Base-by-base conservation (phyloP, 2,113 vertebrate genomes). In the Coturnix japonica region DNA sequence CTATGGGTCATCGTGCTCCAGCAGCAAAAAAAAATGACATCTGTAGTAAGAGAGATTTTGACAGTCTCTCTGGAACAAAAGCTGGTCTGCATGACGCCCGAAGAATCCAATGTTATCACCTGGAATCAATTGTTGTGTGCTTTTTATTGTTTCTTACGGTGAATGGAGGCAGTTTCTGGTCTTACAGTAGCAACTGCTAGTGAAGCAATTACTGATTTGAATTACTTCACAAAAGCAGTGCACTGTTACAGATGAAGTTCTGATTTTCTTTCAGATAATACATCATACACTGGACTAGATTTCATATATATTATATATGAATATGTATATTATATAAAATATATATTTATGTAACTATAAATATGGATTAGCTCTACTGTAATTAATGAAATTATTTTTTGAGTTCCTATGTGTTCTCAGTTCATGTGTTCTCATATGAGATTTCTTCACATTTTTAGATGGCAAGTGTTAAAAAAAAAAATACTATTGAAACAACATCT, bases 191-290 rank as follows among this genome's bases (percentile, higher is more conserved):
- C 43, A 49, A 70, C 7, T 49, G 44, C 66, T 70, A 77, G 2
- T 91, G 51, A 64, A 90, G 41, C 49, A 30, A 60, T 41, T 71
- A 14, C 6, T 71, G 69, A 23, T 85, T 90, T 92, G 67, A 89
- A 75, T 51, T 84, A 28, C 15, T 60, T 23, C 26, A 75, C n/a
- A 13, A 47, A 78, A 85, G 49, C 16, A 85, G 56, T 46, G 30
- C 31, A 51, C 0, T 71, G 35, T 67, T 78, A 78, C 43, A 89
- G 54, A 25, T 17, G 51, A 53, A 53, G 31, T 84, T 83, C 73
- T 65, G 43, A 56, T 73, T 90, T 59, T 76, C 25, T n/a, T 47
- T 66, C 25, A 73, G 63, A 59, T n/a, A 79, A 14, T 39, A 20
- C 39, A 5, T 47, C 46, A 67, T 57, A 47, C 28, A 73, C 12